Evolutionary conservation across 2,797 vertebrate genomes (phyloP).

Genomic region (Diplodus puntazzo): DNA sequence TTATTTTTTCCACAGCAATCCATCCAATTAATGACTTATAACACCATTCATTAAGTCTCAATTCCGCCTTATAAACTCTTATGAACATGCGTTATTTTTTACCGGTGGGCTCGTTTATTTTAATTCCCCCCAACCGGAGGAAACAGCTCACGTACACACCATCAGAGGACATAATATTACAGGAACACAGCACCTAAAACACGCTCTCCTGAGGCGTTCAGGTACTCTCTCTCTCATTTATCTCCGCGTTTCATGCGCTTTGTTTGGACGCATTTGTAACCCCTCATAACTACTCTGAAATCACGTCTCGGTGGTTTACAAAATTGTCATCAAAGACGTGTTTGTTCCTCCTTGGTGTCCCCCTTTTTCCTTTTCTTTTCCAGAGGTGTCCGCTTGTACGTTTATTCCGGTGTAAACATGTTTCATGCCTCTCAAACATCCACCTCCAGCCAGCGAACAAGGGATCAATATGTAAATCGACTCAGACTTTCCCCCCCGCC

Average conservation of each 20-base stretch:
- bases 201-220: conserved; percentile 19
- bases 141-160: not conserved
- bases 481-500: conserved; percentile 46
- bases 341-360: conserved; percentile 44
- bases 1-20: not conserved
- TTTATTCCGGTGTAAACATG: conserved; percentile 50
- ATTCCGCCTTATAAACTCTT: not conserved
- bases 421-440: conserved; percentile 46
- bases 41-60: not conserved
- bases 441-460: conserved; percentile 64
- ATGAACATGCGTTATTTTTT: not conserved
- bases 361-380: not conserved
- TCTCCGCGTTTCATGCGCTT: conserved; percentile 14
- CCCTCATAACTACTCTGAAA: conserved; percentile 52
- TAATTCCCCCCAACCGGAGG: not conserved
- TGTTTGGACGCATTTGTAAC: conserved; percentile 29
- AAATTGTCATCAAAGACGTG: conserved; percentile 43
- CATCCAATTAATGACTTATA: not conserved
- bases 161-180: not conserved
- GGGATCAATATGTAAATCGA: conserved; percentile 79
- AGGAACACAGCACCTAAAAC: not conserved
- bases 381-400: conserved; percentile 5
- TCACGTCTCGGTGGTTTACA: conserved; percentile 48
- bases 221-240: not conserved
- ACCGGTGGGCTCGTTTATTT: too few species aligned